These are phyloP conservation scores for Zoanthus sansibaricus DNA, from an alignment of 92 coral and sea anemone species.

Conservation along the genomic window DNA sequence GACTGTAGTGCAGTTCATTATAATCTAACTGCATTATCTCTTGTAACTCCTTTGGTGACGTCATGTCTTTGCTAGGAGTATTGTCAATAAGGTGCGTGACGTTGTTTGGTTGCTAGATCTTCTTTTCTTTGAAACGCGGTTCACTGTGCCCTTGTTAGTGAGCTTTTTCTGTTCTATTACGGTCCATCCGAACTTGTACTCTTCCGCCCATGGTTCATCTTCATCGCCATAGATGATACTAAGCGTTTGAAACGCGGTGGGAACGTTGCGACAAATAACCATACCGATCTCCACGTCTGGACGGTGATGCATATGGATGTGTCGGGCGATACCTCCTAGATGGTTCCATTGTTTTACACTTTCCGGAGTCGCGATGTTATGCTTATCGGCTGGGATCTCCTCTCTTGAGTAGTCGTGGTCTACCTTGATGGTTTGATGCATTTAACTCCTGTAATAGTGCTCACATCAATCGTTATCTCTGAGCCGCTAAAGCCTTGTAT, in stretches of 20 bases:
- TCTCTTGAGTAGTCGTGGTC: slow-evolving; percentile 54
- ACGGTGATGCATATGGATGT: slow-evolving; percentile 42
- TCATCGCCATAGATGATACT: slow-evolving; percentile 30
- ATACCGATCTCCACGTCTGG: slow-evolving; percentile 69
- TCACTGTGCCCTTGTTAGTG: not conserved
- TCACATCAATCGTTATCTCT: slow-evolving; percentile 64
- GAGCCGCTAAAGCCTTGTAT: slow-evolving; percentile 3
- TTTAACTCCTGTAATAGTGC: slow-evolving; percentile 64
- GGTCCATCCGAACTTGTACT: slow-evolving; percentile 56
- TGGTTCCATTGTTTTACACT: slow-evolving; percentile 59
- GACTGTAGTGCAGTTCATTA: slow-evolving; percentile 37
- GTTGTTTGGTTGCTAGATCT: not conserved
- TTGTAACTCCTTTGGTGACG: slow-evolving; percentile 18
- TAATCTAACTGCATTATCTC: slow-evolving; percentile 47
- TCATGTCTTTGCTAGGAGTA: slow-evolving; percentile 20
- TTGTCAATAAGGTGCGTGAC: not conserved
- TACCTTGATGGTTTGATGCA: slow-evolving; percentile 42
- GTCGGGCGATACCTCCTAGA: slow-evolving; percentile 54
- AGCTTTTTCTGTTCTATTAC: slow-evolving; percentile 3
- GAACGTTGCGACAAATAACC: slow-evolving; percentile 64
- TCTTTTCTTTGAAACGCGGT: slow-evolving; percentile 1
- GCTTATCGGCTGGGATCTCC: slow-evolving; percentile 52
- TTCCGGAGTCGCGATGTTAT: slow-evolving; percentile 65
- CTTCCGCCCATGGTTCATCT: slow-evolving; percentile 50
- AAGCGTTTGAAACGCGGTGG: slow-evolving; percentile 40